Percentiles rank a stretch among this genome's conserved stretches.
Evolutionary conservation across 2,797 vertebrate species (phyloP).

Genomic region (Danio tinwini): DNA sequence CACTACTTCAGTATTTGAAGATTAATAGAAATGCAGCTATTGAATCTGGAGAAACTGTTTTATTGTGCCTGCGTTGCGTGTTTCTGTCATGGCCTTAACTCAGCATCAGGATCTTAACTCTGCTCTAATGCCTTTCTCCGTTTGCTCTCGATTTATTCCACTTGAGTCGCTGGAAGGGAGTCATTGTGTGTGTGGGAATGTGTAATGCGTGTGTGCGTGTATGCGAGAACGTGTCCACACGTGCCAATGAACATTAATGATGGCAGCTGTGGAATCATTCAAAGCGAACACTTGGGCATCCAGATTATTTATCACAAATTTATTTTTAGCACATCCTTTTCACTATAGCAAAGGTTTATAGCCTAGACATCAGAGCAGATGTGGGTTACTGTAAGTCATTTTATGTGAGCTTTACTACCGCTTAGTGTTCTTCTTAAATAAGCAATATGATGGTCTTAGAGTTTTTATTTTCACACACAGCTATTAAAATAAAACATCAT

Average conservation of each 20-base stretch:
- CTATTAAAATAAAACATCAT: not conserved
- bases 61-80: not conserved
- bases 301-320: not conserved
- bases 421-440: not conserved
- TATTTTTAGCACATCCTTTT: constrained; percentile 7
- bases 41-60: not conserved
- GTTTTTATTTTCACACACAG: not conserved
- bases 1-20: too few species aligned
- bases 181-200: not conserved
- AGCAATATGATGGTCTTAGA: not conserved
- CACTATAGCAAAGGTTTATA: not conserved
- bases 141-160: not conserved
- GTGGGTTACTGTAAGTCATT: not conserved
- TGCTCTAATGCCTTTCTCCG: not conserved
- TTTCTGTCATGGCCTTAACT: constrained; percentile 2
- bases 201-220: not conserved
- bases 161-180: not conserved
- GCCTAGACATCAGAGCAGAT: not conserved
- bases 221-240: not conserved
- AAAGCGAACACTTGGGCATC: not conserved
- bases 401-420: not conserved
- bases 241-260: constrained; percentile 18
- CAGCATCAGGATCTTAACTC: not conserved
- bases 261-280: not conserved
- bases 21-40: too few species aligned